Conservation (phyloP, 2,797 vertebrate species). For the Macroramphosus scolopax region DNA sequence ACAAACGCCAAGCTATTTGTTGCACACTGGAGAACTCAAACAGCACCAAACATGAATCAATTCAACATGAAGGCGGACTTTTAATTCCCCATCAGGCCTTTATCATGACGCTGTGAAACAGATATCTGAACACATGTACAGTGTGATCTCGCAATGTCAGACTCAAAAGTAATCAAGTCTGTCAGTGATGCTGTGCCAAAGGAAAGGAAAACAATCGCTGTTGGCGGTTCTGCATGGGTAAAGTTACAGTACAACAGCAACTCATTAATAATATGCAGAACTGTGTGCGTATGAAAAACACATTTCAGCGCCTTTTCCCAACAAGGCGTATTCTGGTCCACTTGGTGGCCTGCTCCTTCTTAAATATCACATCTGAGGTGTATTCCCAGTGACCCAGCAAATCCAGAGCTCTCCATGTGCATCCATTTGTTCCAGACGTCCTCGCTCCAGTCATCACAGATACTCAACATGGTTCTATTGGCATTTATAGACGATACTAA, state of each 20-base stretch:
- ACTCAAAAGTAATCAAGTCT: conserved; percentile 46
- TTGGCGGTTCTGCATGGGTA: conserved; percentile 34
- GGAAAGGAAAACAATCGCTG: conserved; percentile 48
- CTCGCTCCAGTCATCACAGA: conserved; percentile 50
- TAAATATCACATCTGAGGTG: conserved; percentile 22
- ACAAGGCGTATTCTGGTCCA: conserved; percentile 31
- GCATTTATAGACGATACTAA: conserved; percentile 35
- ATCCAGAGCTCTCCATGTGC: conserved; percentile 8
- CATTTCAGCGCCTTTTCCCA: conserved; percentile 34
- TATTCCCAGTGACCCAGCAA: conserved; percentile 24
- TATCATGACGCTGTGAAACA: conserved; percentile 42
- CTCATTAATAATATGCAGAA: conserved; percentile 55
- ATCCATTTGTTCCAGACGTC: conserved; percentile 45
- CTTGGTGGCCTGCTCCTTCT: conserved; percentile 26
- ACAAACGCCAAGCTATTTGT: conserved; percentile 31
- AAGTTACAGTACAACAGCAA: conserved; percentile 52
- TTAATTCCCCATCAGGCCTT: conserved; percentile 29
- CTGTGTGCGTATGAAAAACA: conserved; percentile 35
- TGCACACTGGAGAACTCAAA: conserved; percentile 18
- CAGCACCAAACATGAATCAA: conserved; percentile 32
- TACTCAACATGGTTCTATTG: conserved; percentile 32
- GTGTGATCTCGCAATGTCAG: conserved; percentile 40
- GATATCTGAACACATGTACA: conserved; percentile 35
- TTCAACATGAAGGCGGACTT: conserved; percentile 37
- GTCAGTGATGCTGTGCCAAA: conserved; percentile 47